Conservation (phyloP, 1,140 invertebrate genomes). For the Drosophila subobscura region DNA sequence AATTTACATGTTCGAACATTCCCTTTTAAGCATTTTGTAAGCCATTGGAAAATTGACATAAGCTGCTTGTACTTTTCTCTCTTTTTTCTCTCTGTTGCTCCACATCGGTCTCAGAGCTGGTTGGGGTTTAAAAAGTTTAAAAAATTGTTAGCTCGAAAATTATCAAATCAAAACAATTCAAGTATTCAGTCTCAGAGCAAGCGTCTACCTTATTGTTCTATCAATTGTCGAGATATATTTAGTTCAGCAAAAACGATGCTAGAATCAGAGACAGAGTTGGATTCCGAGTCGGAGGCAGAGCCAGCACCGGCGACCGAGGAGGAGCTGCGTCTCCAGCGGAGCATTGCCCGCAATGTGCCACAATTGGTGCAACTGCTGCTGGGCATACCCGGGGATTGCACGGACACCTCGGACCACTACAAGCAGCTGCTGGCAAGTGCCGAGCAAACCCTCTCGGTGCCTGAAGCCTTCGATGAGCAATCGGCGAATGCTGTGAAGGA, state of each 20-base stretch:
- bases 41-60: constrained; percentile 41
- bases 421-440: constrained; percentile 1
- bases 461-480: no score
- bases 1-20: constrained; percentile 71
- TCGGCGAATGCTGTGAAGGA: no score
- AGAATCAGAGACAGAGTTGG: no score
- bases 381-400: not conserved
- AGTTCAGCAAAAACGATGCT: no score
- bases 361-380: constrained; percentile 26
- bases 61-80: constrained; percentile 22
- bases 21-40: constrained; percentile 52
- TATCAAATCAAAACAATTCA: no score
- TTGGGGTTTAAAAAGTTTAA: no score
- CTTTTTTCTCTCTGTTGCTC: constrained; percentile 1
- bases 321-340: not conserved
- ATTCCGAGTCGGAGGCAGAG: no score
- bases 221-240: not conserved
- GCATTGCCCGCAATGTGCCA: constrained; percentile 13
- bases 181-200: not conserved
- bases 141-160: no score
- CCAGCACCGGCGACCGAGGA: not conserved
- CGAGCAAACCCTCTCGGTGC: no score
- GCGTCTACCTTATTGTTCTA: no score
- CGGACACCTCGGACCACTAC: not conserved
- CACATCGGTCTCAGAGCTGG: no score